phyloP scores from a whole-genome alignment of 2,113 vertebrate species.

The Pachypanchax playfairii region DNA sequence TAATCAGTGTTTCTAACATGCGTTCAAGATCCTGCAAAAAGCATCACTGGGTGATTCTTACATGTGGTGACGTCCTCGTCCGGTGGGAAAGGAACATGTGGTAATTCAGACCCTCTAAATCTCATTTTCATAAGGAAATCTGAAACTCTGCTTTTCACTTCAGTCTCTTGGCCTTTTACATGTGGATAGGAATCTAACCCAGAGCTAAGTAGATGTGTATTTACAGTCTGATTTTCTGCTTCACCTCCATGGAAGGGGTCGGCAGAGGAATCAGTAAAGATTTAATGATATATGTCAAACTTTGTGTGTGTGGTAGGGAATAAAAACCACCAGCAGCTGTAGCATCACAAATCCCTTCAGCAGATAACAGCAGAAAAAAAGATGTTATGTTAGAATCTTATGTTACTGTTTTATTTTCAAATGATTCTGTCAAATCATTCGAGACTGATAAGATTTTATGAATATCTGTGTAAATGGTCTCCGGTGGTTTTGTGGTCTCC shows the following conservation, averaged over 20 bases:
- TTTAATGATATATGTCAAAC: conserved; percentile 35
- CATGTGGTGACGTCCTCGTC: too few species aligned
- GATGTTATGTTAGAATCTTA: conserved; percentile 23
- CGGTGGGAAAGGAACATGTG: too few species aligned
- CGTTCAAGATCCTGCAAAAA: too few species aligned
- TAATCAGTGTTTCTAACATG: too few species aligned
- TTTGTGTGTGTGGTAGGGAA: conserved; percentile 39
- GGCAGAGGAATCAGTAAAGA: conserved; percentile 14
- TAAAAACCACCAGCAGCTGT: conserved; percentile 33
- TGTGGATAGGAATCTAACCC: conserved; percentile 21
- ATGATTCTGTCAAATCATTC: conserved; percentile 16
- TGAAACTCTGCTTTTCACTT: too few species aligned
- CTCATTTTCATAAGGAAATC: too few species aligned
- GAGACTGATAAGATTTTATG: conserved; percentile 26
- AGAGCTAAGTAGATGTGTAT: conserved; percentile 26
- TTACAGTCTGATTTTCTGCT: conserved; percentile 25
- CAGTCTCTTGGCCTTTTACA: conserved; percentile 1
- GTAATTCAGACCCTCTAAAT: too few species aligned
- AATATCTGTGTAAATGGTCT: conserved; percentile 28
- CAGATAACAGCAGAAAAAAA: conserved; percentile 42
- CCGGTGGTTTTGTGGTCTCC: conserved; percentile 9
- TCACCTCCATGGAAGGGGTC: conserved; percentile 10
- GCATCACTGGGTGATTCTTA: too few species aligned
- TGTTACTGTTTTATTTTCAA: conserved; percentile 26
- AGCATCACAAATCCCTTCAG: conserved; percentile 28